Evolutionary conservation across 2,113 vertebrate species (phyloP).

Genomic region (Eublepharis macularius): DNA sequence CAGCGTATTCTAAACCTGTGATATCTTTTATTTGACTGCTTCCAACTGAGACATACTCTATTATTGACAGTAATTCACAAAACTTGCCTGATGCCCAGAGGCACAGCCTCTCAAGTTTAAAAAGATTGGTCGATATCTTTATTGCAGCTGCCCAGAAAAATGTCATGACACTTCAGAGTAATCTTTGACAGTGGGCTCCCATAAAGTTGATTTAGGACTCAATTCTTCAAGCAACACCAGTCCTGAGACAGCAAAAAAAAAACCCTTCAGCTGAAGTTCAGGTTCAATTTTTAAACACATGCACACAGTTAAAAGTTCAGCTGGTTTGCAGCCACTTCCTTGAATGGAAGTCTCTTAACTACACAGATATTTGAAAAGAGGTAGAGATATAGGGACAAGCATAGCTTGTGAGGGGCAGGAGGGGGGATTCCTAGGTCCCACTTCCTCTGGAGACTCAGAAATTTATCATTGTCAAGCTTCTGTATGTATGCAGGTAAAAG

Average conservation of each 20-base stretch:
- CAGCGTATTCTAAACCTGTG: not conserved
- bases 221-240: not conserved
- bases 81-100: not conserved
- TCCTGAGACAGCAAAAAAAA: not conserved
- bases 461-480: too few species aligned
- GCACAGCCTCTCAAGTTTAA: slow-evolving; percentile 14
- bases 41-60: slow-evolving; percentile 8
- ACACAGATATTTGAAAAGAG: not conserved
- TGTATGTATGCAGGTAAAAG: too few species aligned
- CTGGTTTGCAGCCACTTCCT: not conserved
- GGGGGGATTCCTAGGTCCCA: not conserved
- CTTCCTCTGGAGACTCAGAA: not conserved
- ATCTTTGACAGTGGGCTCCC: slow-evolving; percentile 11
- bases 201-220: slow-evolving; percentile 19
- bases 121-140: slow-evolving; percentile 29
- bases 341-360: not conserved
- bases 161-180: slow-evolving; percentile 13
- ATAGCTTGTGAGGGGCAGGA: too few species aligned
- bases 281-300: not conserved
- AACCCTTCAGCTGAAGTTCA: not conserved
- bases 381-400: too few species aligned
- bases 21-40: slow-evolving; percentile 6
- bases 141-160: slow-evolving; percentile 28
- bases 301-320: not conserved
- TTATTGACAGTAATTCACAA: slow-evolving; percentile 26